These are phyloP conservation scores for Listronotus bonariensis DNA, from an alignment of 1,140 invertebrate genomes.

Conservation along the genomic window DNA sequence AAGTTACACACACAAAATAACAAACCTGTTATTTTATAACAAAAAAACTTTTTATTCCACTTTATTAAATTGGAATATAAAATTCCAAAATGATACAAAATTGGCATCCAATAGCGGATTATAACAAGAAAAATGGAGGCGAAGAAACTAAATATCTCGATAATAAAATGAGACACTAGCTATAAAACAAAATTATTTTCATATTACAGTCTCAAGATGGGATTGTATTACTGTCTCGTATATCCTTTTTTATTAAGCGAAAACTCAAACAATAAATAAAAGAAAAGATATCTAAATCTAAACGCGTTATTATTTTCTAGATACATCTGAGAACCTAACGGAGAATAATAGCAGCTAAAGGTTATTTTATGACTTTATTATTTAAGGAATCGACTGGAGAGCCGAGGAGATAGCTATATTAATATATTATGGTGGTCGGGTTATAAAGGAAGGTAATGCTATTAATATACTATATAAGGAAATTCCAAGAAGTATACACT, in stretches of 20 bases:
- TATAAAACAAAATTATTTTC: slow-evolving; percentile 32
- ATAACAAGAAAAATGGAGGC: slow-evolving; percentile 28
- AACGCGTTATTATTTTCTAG: neutral
- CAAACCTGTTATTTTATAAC: too few relatives aligned
- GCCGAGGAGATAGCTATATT: neutral
- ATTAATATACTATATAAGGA: too few relatives aligned
- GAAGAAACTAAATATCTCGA: slow-evolving; percentile 27
- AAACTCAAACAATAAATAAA: slow-evolving; percentile 7
- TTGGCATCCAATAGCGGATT: slow-evolving; percentile 22
- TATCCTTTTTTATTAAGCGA: slow-evolving; percentile 14
- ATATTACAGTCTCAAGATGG: slow-evolving; percentile 8
- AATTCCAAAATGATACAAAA: slow-evolving; percentile 34
- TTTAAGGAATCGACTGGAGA: neutral
- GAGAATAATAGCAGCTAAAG: neutral
- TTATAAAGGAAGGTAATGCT: too few relatives aligned
- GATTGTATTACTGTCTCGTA: slow-evolving; percentile 16
- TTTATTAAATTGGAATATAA: slow-evolving; percentile 24
- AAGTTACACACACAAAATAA: too few relatives aligned
- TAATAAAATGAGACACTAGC: slow-evolving; percentile 22
- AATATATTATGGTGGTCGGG: too few relatives aligned
- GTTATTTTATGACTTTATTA: neutral
- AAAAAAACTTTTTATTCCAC: too few relatives aligned
- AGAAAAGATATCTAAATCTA: slow-evolving; percentile 2
- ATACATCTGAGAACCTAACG: neutral
- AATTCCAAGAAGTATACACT: too few relatives aligned